Evolutionary conservation across 1,140 invertebrate genomes (phyloP).

Genomic region (Cardiocondyla obscurior): DNA sequence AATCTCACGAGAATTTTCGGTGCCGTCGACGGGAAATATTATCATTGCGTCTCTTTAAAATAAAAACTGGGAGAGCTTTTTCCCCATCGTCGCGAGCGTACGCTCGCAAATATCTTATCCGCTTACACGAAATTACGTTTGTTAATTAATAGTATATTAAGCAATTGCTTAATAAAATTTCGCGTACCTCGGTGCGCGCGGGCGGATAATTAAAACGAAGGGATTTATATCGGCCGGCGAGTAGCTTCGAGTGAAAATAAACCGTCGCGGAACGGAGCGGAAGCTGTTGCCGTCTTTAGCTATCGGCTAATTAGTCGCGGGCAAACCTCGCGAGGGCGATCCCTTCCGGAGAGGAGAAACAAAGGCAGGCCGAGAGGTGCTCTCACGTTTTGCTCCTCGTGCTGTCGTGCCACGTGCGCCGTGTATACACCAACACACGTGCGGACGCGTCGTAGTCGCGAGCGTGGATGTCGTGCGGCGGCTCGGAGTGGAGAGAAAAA

Average conservation of each 20-base stretch:
- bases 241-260: no score
- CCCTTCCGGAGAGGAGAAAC: slow-evolving; percentile 20
- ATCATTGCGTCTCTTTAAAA: neutral
- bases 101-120: no score
- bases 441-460: neutral
- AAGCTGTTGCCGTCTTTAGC: neutral
- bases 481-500: no score
- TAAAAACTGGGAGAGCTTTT: neutral
- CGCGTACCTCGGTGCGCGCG: no score
- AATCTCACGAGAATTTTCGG: slow-evolving; percentile 46
- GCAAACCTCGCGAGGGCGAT: neutral
- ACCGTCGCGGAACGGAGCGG: neutral
- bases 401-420: slow-evolving; percentile 15
- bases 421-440: neutral
- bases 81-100: no score
- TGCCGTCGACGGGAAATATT: neutral
- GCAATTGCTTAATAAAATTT: no score
- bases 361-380: neutral
- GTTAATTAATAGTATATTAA: no score
- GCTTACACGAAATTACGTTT: no score
- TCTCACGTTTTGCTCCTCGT: slow-evolving; percentile 42
- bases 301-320: slow-evolving; percentile 31
- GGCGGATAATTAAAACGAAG: no score
- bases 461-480: neutral
- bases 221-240: no score